A percentile compares a stretch with the other conserved stretches of the same genome.
phyloP scores from a whole-genome alignment of 37 sponge, comb jelly and placozoan genomes.

The Haliclona indistincta region DNA sequence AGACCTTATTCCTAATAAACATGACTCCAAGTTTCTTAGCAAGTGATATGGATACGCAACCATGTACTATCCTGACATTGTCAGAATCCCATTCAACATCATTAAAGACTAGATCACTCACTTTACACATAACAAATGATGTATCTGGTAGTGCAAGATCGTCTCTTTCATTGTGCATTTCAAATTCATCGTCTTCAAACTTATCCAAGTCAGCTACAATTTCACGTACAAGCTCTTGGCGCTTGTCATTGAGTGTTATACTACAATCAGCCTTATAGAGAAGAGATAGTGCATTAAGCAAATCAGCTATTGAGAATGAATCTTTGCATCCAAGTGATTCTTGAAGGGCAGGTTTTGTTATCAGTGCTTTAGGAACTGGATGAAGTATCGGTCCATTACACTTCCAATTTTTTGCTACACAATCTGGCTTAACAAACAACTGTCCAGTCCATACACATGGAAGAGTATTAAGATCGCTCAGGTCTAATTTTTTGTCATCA shows the following conservation, averaged over 20 bases:
- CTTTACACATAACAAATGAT: constrained; percentile 9
- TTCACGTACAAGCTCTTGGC: constrained; percentile 9
- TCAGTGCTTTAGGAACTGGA: constrained; percentile 17
- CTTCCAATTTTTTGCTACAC: constrained; percentile 44
- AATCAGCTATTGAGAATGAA: constrained; percentile 22
- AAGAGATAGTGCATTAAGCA: constrained; percentile 24
- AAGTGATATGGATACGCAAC: constrained; percentile 6
- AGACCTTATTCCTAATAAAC: constrained; percentile 34
- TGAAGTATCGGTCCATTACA: constrained; percentile 43
- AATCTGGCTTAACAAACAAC: constrained; percentile 11
- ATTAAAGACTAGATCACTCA: constrained; percentile 36
- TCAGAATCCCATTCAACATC: constrained; percentile 43
- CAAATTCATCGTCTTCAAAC: not conserved
- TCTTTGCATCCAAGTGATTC: constrained; percentile 26
- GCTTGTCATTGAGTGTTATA: constrained; percentile 10
- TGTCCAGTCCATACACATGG: constrained; percentile 50
- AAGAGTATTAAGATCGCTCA: not conserved
- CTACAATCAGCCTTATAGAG: constrained; percentile 23
- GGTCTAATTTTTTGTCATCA: no score
- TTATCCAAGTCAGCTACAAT: not conserved
- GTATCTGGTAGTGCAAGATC: constrained; percentile 22
- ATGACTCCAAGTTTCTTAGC: constrained; percentile 31
- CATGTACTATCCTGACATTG: constrained; percentile 12
- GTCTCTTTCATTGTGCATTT: not conserved
- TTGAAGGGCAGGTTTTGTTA: not conserved